Base-by-base conservation (phyloP, 2,888 invertebrate genomes). In the Eupithecia exiguata region DNA sequence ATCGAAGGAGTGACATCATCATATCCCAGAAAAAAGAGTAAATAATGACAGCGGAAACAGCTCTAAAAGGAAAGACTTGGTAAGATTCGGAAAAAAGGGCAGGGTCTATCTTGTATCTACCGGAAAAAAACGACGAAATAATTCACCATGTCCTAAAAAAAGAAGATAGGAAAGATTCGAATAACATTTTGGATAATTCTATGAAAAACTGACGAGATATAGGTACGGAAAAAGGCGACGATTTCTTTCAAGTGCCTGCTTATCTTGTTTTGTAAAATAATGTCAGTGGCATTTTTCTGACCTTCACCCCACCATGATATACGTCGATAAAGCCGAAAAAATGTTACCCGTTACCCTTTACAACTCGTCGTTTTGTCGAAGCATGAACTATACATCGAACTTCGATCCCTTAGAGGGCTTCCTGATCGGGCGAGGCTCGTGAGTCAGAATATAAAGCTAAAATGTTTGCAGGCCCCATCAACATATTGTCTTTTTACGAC, bases 361-460 rank as follows among this genome's bases (percentile, higher is more conserved):
- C 49, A 10, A 68, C 76, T 25, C 71, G 25, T 49, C 58, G 63
- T 68, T 58, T 74, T 77, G 62, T 69, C 67, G 74, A 72, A 68
- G 68, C 46, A 77, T 76, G 71, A 75, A 75, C 38, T 70, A 46
- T n/a, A 75, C 75, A 65, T 71, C 80, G 79, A 83, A 83, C 81
- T 80, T 79, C 69, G 78, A 81, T 75, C 79, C 79, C 76, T 80
- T 75, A 72, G 78, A 79, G 67, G 84, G 86, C 78, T 85, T 86
- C 86, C 70, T 79, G 77, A 79, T 78, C 80, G 72, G 79, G 78
- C 63, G 65, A 69, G 61, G 75, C 69, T 53, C 49, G 69, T 72
- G 74, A 74, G 53, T 71, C 71, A 71, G 67, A 53, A 46, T 66
- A 65, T 36, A 49, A 49, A 67, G 69, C 72, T 63, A 63, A 71